A percentile compares a stretch with the other conserved stretches of the same genome.
phyloP scores from a whole-genome alignment of 2,113 vertebrate genomes.

The Pithys albifrons region DNA sequence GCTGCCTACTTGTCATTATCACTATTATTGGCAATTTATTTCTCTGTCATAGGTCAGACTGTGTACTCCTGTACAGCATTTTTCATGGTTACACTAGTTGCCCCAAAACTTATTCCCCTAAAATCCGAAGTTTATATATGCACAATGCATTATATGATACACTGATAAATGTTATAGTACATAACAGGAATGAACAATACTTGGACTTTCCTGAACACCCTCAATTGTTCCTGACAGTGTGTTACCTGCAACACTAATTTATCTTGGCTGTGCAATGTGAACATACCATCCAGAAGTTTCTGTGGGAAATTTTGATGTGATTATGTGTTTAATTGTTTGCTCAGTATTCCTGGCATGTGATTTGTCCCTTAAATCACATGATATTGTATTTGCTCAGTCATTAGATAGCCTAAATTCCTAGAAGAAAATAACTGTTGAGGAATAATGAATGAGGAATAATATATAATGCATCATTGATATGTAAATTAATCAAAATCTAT shows the following conservation, averaged over 20 bases:
- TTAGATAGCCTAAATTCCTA: neutral
- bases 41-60: neutral
- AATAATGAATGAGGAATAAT: slow-evolving; percentile 9
- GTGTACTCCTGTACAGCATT: neutral
- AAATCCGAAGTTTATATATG: neutral
- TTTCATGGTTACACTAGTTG: neutral
- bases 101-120: neutral
- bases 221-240: neutral
- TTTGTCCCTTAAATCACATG: neutral
- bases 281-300: neutral
- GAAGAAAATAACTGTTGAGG: neutral
- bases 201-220: neutral
- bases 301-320: neutral
- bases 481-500: slow-evolving; percentile 29
- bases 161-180: neutral
- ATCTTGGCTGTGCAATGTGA: neutral
- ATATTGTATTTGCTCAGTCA: neutral
- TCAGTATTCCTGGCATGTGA: neutral
- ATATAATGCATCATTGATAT: neutral
- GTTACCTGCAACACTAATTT: neutral
- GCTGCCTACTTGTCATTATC: neutral
- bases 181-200: neutral
- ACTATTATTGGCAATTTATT: neutral
- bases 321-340: neutral
- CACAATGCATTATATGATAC: rapidly evolving